These are phyloP conservation scores for Phyllotreta striolata DNA, from an alignment of 2,888 invertebrate genomes.

Conservation along the genomic window DNA sequence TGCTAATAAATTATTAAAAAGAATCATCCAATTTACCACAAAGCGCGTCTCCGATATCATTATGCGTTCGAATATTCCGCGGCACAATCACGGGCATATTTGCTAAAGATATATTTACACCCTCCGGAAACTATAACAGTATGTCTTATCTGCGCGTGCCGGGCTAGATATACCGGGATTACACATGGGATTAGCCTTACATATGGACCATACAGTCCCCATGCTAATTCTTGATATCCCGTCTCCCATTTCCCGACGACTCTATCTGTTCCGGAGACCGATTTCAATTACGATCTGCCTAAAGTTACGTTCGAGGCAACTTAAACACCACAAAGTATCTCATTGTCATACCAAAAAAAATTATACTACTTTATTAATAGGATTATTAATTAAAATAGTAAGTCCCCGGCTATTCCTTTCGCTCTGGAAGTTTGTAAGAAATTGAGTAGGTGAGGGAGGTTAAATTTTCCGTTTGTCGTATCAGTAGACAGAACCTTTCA, in stretches of 20 bases:
- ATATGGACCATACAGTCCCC: conserved; percentile 57
- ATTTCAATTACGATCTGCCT: conserved; percentile 44
- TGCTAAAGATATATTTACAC: conserved; percentile 41
- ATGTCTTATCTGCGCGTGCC: conserved; percentile 43
- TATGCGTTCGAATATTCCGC: conserved; percentile 32
- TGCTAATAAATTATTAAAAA: too few relatives aligned
- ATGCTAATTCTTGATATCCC: conserved; percentile 55
- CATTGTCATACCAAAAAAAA: not conserved
- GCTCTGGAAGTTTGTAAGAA: not conserved
- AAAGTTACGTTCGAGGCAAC: conserved; percentile 18
- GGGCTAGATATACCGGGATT: conserved; percentile 56
- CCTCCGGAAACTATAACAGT: conserved; percentile 43
- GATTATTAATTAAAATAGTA: too few relatives aligned
- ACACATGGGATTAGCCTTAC: conserved; percentile 60
- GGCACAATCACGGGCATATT: conserved; percentile 34
- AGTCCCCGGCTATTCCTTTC: too few relatives aligned
- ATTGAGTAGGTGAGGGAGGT: not conserved
- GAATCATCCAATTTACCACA: too few relatives aligned
- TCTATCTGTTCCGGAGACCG: conserved; percentile 41
- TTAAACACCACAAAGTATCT: conserved; percentile 9
- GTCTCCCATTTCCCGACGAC: conserved; percentile 39
- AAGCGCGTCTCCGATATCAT: conserved; percentile 3
- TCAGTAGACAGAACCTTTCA: conserved; percentile 21
- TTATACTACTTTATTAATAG: too few relatives aligned
- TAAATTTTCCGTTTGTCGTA: conserved; percentile 4